A percentile compares a stretch with the other conserved stretches of the same genome.
Conservation (phyloP, 2,113 vertebrate species). For the Takifugu flavidus region DNA sequence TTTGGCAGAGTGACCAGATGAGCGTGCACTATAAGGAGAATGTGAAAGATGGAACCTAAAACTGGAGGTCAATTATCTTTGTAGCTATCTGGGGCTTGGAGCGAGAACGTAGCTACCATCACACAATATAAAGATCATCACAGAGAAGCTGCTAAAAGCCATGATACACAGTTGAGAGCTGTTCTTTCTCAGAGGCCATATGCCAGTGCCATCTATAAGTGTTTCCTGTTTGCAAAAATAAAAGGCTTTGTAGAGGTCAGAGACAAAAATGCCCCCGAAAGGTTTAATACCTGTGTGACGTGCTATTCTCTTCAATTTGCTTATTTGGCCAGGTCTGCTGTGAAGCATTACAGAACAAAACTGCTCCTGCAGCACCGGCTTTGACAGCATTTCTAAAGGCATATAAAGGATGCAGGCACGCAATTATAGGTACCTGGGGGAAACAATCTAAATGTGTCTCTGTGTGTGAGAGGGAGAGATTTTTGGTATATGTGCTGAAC, state of each 20-base stretch:
- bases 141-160: conserved; percentile 58
- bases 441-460: conserved; percentile 16
- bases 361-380: conserved; percentile 28
- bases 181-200: conserved; percentile 46
- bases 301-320: conserved; percentile 49
- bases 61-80: conserved; percentile 58
- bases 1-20: conserved; percentile 16
- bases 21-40: conserved; percentile 24
- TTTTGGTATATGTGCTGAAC: too few relatives aligned
- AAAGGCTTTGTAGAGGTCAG: conserved; percentile 41
- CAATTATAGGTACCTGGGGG: conserved; percentile 1
- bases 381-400: conserved; percentile 42
- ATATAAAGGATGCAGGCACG: conserved; percentile 6
- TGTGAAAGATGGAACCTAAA: conserved; percentile 55
- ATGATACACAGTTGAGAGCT: conserved; percentile 24
- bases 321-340: conserved; percentile 34
- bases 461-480: background rate
- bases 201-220: conserved; percentile 57
- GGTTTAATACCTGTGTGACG: conserved; percentile 49
- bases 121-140: conserved; percentile 49
- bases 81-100: conserved; percentile 47
- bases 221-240: conserved; percentile 13
- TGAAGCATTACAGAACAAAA: conserved; percentile 52
- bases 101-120: conserved; percentile 12
- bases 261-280: conserved; percentile 33